These are phyloP conservation scores for Aleadryas rufinucha DNA, from an alignment of 2,113 vertebrate genomes.

Conservation along the genomic window DNA sequence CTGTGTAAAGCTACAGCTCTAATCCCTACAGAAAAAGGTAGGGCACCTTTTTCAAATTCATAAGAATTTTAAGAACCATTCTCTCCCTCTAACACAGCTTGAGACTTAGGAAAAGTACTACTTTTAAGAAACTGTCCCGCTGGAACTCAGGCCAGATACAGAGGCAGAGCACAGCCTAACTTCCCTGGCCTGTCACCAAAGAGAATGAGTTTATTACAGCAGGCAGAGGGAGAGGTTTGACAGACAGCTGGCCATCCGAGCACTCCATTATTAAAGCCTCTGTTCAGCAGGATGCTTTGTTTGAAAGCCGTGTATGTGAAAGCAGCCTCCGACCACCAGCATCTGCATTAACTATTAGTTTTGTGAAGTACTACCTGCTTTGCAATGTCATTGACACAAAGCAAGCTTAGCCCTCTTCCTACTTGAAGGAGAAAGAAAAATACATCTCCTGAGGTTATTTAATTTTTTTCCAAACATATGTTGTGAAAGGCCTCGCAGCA, in stretches of 20 bases:
- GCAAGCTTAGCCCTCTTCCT: neutral
- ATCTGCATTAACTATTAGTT: conserved; percentile 34
- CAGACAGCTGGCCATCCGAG: conserved; percentile 7
- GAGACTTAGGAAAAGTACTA: neutral
- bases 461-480: conserved; percentile 30
- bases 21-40: neutral
- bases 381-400: conserved; percentile 30
- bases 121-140: neutral
- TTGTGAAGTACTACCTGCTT: conserved; percentile 34
- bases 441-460: conserved; percentile 19
- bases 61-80: neutral
- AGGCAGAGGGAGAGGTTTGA: neutral
- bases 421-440: conserved; percentile 21
- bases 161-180: neutral
- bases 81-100: neutral
- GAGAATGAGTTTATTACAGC: conserved; percentile 31
- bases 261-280: neutral
- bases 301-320: neutral
- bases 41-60: neutral
- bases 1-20: neutral
- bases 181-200: neutral
- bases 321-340: neutral
- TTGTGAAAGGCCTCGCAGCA: neutral
- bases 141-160: neutral
- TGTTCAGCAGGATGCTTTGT: conserved; percentile 18